Evolutionary conservation across 2,888 invertebrate species (phyloP).

Genomic region (Leptogaster cylindrica): DNA sequence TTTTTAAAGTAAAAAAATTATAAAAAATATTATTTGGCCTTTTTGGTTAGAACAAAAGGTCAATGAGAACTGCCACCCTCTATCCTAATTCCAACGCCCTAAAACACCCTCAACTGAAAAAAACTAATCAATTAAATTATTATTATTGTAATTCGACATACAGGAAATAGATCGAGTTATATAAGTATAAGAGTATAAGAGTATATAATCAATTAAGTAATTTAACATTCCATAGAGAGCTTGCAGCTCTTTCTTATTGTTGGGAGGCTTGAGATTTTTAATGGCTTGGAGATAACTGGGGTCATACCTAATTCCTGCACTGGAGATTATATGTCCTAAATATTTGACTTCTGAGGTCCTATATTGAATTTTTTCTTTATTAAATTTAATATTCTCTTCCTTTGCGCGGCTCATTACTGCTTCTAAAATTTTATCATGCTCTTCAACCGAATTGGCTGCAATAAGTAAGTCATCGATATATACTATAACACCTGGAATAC

Average conservation of each 20-base stretch:
- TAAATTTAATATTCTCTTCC: conserved; percentile 7
- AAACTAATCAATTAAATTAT: too few species aligned
- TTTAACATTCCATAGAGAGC: not conserved
- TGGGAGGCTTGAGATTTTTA: conserved; percentile 6
- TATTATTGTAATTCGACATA: too few species aligned
- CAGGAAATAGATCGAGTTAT: too few species aligned
- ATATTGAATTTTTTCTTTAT: conserved; percentile 12
- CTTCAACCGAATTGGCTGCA: not conserved
- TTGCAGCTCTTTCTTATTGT: not conserved
- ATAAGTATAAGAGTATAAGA: too few species aligned
- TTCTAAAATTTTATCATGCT: conserved; percentile 28
- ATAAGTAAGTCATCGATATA: conserved; percentile 27
- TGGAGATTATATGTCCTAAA: conserved; percentile 8
- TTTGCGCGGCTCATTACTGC: conserved; percentile 3
- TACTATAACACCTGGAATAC: conserved; percentile 41
- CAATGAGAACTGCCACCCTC: too few species aligned
- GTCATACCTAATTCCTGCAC: not conserved
- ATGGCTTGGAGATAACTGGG: too few species aligned
- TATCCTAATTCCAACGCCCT: too few species aligned
- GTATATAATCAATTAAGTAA: not conserved
- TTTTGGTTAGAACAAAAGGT: too few species aligned
- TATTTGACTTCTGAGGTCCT: not conserved
- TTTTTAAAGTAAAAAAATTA: too few species aligned
- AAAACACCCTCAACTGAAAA: too few species aligned
- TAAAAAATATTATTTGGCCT: too few species aligned